Percentiles rank a stretch among this genome's conserved stretches.
phyloP scores from a whole-genome alignment of 2,888 invertebrate genomes.

The Erynnis tages region DNA sequence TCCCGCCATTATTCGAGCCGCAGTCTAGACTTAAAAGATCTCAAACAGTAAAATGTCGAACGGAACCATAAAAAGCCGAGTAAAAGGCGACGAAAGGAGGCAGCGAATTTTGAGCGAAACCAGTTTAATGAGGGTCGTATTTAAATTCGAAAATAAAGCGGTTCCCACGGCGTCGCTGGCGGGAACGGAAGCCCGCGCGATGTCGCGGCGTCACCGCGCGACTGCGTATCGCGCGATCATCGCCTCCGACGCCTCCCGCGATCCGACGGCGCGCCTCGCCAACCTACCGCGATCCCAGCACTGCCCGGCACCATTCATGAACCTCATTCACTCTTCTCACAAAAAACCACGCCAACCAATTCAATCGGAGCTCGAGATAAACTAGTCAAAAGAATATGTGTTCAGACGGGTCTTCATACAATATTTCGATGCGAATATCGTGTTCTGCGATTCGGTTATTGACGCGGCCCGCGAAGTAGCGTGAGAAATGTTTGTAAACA shows the following conservation, averaged over 20 bases:
- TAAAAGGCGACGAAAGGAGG: conserved; percentile 81
- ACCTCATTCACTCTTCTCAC: conserved; percentile 6
- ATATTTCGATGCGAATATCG: conserved; percentile 57
- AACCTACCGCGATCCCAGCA: conserved; percentile 36
- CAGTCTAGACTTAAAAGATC: conserved; percentile 67
- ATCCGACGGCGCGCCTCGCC: conserved; percentile 35
- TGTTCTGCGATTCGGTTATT: conserved; percentile 54
- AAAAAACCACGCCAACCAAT: conserved; percentile 31
- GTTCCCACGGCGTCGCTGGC: conserved; percentile 79
- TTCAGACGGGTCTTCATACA: conserved; percentile 54
- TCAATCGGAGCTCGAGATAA: conserved; percentile 45
- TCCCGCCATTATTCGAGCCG: conserved; percentile 52
- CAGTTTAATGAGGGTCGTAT: conserved; percentile 82
- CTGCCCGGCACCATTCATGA: conserved; percentile 28
- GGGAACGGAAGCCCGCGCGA: conserved; percentile 76
- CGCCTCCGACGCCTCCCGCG: conserved; percentile 47
- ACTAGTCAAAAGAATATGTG: conserved; percentile 47
- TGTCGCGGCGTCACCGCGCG: conserved; percentile 55
- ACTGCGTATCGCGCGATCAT: conserved; percentile 44
- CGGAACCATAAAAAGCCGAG: conserved; percentile 80
- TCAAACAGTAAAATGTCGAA: conserved; percentile 77
- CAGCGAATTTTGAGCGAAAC: conserved; percentile 80
- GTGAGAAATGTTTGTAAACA: conserved; percentile 44
- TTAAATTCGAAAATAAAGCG: conserved; percentile 79
- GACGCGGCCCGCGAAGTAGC: conserved; percentile 44